Percentiles rank a stretch among this genome's conserved stretches.
Conservation (phyloP, 37 sponge, comb jelly and placozoan genomes). For the Spongia lamella region DNA sequence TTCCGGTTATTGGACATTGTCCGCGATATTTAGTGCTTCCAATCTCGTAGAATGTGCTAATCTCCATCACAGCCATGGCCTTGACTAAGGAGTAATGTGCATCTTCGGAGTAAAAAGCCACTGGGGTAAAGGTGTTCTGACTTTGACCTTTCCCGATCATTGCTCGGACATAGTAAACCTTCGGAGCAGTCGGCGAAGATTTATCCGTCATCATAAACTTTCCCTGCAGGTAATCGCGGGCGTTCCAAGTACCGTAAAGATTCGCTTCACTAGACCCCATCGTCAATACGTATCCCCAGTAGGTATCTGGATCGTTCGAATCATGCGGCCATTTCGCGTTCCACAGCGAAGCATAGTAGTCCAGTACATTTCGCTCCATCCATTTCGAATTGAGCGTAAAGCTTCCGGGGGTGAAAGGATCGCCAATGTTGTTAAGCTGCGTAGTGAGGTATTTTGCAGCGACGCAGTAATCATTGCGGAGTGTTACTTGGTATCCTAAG, state of each 20-base stretch:
- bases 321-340: slow-evolving; percentile 35
- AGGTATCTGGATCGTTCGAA: slow-evolving; percentile 11
- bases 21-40: neutral
- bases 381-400: neutral
- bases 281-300: slow-evolving; percentile 36
- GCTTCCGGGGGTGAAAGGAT: slow-evolving; percentile 1
- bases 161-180: neutral
- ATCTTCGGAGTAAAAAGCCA: slow-evolving; percentile 21
- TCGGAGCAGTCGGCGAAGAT: neutral
- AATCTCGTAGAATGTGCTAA: slow-evolving; percentile 19
- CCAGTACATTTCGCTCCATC: slow-evolving; percentile 33
- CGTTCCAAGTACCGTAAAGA: slow-evolving; percentile 24
- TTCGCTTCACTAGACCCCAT: slow-evolving; percentile 41
- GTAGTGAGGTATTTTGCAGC: neutral
- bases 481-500: slow-evolving; percentile 6
- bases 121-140: slow-evolving; percentile 1
- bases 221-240: slow-evolving; percentile 20
- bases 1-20: neutral
- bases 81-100: slow-evolving; percentile 21
- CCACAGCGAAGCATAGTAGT: slow-evolving; percentile 43
- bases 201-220: too few relatives aligned
- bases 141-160: neutral
- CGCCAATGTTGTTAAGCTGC: slow-evolving; percentile 13
- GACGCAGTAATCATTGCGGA: neutral
- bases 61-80: neutral